Evolutionary conservation across 2,113 vertebrate genomes (phyloP), one percentile per base, ranked within the genome.

Genomic region (Sebastes fasciatus): DNA sequence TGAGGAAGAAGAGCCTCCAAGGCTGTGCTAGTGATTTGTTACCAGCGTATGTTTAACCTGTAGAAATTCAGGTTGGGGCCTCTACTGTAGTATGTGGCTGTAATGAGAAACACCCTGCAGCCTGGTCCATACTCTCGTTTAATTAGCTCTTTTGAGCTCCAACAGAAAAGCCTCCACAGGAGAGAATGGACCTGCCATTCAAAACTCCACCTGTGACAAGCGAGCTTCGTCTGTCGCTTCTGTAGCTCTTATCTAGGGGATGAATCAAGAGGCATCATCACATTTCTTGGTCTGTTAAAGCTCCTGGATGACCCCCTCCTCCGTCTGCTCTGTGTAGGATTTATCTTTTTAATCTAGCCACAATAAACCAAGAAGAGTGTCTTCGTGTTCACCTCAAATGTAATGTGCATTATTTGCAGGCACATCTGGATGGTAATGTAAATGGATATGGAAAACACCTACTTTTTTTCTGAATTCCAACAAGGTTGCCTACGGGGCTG

Each of bases 221-320:
- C 9, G 16, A 72, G 79, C 70, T 72, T 77, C 65, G 62, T 71
- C 34, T 84, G 72, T 82, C 61, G 66, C 34, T 74, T 83, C 79
- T 74, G 51, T 54, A 69, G 75, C 71, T 86, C 81, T 84, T 91
- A 92, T 93, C 89, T 79, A 2, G 17, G 40, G 75, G 79, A 76
- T 69, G 69, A 82, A 93, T 94, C 90, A 83, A 86, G 65, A 86
- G 69, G 82, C 77, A 86, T 92, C 87, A 87, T 93, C 80, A 83
- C 84, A 88, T 89, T 89, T 90, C 68, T 57, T 60, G 58, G 72
- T 52, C 72, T 82, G 82, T 52, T 85, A 85, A 81, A 85, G 81
- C 72, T 77, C 23, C 52, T 69, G 51, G 49, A 70, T 73, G 71
- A 85, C 70, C 67, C 70, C 67, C 68, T 34, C 21, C 21, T 34